These are phyloP conservation scores for Aphelenchoides bicaudatus DNA, from an alignment of 2,888 invertebrate genomes.

Conservation along the genomic window DNA sequence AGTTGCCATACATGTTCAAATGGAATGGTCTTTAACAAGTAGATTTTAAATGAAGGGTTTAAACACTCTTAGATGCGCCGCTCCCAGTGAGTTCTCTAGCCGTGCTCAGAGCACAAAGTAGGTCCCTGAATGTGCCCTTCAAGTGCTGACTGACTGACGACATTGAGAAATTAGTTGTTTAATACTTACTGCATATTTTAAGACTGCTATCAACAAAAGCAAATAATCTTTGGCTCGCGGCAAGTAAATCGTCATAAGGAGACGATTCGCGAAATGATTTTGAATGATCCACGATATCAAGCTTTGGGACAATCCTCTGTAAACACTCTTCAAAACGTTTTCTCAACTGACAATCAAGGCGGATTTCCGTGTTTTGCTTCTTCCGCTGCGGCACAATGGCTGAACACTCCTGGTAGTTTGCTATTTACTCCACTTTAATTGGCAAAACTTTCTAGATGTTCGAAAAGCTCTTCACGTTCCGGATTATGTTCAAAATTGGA, in stretches of 20 bases:
- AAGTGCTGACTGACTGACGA: no score
- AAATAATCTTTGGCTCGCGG: slow-evolving; percentile 24
- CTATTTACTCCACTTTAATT: slow-evolving; percentile 15
- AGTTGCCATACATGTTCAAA: neutral
- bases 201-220: slow-evolving; percentile 47
- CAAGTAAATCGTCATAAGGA: slow-evolving; percentile 14
- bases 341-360: slow-evolving; percentile 30
- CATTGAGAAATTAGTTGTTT: no score
- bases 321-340: slow-evolving; percentile 21
- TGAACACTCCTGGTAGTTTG: neutral
- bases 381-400: slow-evolving; percentile 32
- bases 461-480: slow-evolving; percentile 47
- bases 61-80: no score
- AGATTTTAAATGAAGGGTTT: no score
- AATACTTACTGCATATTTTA: slow-evolving; percentile 49
- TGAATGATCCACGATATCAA: slow-evolving; percentile 13
- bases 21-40: slow-evolving; percentile 13
- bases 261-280: neutral
- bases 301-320: neutral
- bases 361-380: slow-evolving; percentile 45
- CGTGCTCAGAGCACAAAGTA: no score
- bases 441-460: slow-evolving; percentile 36
- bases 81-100: no score
- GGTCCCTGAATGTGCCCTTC: no score
- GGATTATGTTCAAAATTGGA: slow-evolving; percentile 37